Base-by-base conservation (phyloP, 2,797 vertebrate genomes). In the Botia kubotai region DNA sequence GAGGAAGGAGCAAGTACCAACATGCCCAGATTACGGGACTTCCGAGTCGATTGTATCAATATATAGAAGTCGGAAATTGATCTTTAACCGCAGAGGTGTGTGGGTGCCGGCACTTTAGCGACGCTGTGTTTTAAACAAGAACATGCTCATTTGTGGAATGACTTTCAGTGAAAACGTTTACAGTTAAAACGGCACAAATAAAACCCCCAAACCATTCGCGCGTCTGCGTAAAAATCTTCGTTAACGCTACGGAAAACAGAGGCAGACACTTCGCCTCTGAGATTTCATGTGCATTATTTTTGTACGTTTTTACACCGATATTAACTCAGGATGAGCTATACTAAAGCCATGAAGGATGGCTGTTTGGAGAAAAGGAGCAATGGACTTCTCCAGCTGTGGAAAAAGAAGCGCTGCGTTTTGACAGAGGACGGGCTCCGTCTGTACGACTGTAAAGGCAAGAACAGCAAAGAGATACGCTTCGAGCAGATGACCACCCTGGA, bases 351-450 rank as follows among this genome's bases (percentile, higher is more conserved):
- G 84, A 90, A 94, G 33, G 96, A 97, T 86, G 97, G 96, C 50
- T 84, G 94, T 90, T 86, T 98, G 93, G 97, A 98, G 95, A 98
- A 98, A 91, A 94, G 96, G 87, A 97, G 97, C 82, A 95, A 96
- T 65, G 97, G 97, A 4, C 94, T 98, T 74, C 93, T 98, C 89
- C 97, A 97, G 93, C 94, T 96, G 80, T 97, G 97, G 97, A 97
- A 98, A 91, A 95, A 93, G 85, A 98, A 98, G 86, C 94, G 94
- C 57, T 97, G 97, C 89, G 92, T 96, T 77, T 93, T 97, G 82
- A 95, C 95, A 0, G 96, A 97, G 73, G 94, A 94, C 33, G 96
- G 96, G 6, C 90, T 98, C 89, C 94, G 95, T 65, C 92, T 98
- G 73, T 94, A 87, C 75, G 85, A 79, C 83, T 87, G 89, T 78